Evolutionary conservation across 2,797 vertebrate species (phyloP).

Genomic region (Halcyon badia): DNA sequence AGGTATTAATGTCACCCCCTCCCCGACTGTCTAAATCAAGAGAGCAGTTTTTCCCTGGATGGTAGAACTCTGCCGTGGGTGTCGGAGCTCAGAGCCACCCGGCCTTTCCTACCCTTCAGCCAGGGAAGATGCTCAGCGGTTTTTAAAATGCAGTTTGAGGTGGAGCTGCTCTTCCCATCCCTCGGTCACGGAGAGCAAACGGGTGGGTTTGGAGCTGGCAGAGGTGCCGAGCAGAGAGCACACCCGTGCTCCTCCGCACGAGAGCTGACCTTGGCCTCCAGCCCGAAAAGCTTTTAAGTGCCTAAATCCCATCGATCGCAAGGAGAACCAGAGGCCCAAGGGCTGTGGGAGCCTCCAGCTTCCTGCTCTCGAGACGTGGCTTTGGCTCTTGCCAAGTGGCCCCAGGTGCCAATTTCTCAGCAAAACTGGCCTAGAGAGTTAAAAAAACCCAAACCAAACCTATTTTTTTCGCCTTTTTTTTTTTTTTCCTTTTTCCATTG

Average conservation of each 20-base stretch:
- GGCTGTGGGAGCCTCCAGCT: not conserved
- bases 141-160: not conserved
- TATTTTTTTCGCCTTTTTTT: rapidly evolving
- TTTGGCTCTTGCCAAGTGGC: not conserved
- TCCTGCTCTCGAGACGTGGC: not conserved
- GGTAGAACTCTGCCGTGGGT: not conserved
- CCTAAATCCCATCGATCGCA: not conserved
- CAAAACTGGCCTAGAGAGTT: not conserved
- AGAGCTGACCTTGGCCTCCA: not conserved
- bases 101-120: rapidly evolving
- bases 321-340: not conserved
- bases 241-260: too few species aligned
- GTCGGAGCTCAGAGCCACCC: rapidly evolving
- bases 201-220: not conserved
- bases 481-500: not conserved
- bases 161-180: not conserved
- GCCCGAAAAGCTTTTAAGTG: not conserved
- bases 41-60: not conserved
- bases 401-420: not conserved
- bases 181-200: not conserved
- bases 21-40: not conserved
- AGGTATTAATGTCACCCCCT: rapidly evolving
- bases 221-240: rapidly evolving
- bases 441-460: not conserved
- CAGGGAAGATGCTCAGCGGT: rapidly evolving